Percentiles rank a stretch among this genome's conserved stretches.
Conservation (phyloP, 2,888 invertebrate species). For the Pyrgus malvae region DNA sequence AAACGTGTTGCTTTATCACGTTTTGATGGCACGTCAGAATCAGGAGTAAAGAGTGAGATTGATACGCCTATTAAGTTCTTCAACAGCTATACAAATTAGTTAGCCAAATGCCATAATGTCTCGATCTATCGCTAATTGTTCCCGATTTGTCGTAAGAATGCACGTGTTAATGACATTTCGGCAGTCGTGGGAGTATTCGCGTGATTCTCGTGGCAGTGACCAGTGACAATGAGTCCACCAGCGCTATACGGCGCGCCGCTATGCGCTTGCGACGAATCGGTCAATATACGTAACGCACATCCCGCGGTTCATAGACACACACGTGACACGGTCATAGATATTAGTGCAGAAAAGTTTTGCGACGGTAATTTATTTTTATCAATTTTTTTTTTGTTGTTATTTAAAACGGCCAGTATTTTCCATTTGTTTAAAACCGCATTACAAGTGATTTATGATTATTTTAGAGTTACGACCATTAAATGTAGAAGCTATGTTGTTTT, state of each 20-base stretch:
- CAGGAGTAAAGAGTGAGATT: too few species aligned
- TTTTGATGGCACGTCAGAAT: too few species aligned
- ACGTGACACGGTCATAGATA: slow-evolving; percentile 8
- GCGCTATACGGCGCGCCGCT: slow-evolving; percentile 33
- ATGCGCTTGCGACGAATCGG: slow-evolving; percentile 15
- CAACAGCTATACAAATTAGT: too few species aligned
- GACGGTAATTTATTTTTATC: background rate
- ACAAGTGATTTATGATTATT: too few species aligned
- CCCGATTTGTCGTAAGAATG: too few species aligned
- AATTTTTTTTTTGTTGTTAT: background rate
- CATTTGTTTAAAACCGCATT: too few species aligned
- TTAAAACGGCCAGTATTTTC: background rate
- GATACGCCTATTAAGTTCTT: too few species aligned
- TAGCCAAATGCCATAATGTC: too few species aligned
- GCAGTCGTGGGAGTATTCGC: background rate
- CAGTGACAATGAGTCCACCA: slow-evolving; percentile 45
- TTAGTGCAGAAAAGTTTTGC: background rate
- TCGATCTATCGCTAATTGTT: too few species aligned
- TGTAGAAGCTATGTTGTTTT: too few species aligned
- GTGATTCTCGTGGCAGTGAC: slow-evolving; percentile 33
- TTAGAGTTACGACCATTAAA: too few species aligned
- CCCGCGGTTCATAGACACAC: background rate
- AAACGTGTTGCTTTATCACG: too few species aligned
- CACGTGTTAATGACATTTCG: slow-evolving; percentile 1
- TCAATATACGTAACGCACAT: background rate